Base-by-base conservation (phyloP, 2,797 vertebrate genomes). In the Eidolon dupreanum region DNA sequence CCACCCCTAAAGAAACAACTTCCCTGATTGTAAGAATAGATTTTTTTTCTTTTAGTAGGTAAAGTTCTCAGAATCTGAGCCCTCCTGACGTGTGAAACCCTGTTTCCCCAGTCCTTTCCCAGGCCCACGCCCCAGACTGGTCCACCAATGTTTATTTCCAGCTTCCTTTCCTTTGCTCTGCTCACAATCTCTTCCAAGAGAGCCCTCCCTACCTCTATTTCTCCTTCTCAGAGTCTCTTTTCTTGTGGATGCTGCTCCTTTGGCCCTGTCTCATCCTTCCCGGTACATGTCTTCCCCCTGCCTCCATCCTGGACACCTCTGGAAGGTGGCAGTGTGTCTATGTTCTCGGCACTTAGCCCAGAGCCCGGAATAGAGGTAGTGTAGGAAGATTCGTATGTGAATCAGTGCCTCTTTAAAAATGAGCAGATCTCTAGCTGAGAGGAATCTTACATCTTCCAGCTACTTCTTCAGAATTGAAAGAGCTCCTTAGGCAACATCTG, bases 71-170 rank as follows among this genome's bases (percentile, higher is more conserved):
- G 74, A 11, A 53, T 55, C 11, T 28, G n/a, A 15, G 75, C 28
- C n/a, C 49, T 36, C 17, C 31, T 19, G 46, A 41, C 31, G 49
- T 16, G 3, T 22, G 51, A 38, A 33, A 68, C 36, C 70, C 51
- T 9, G 6, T 22, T 20, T 83, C 15, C 8, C 65, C 10, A 49
- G 57, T n/a, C 36, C 31, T 74, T 2, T 49, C 65, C 57, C 0
- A 0, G 26, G 38, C 57, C 20, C 6, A 36, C 5, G 6, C 11
- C 1, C 20, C 6, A 20, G 59, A 11, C 33, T 2, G 2, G 51
- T 16, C 63, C 41, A 2, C 26, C 13, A 31, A 26, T 6, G 31
- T 24, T 68, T 33, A 31, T 19, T 59, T 68, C 46, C 19, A 12
- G n/a, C 31, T 46, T 24, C 75, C 68, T 61, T 57, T 49, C 16